A percentile compares a stretch with the other conserved stretches of the same genome.
phyloP scores from a whole-genome alignment of 1,140 invertebrate genomes.

The Episyrphus balteatus region DNA sequence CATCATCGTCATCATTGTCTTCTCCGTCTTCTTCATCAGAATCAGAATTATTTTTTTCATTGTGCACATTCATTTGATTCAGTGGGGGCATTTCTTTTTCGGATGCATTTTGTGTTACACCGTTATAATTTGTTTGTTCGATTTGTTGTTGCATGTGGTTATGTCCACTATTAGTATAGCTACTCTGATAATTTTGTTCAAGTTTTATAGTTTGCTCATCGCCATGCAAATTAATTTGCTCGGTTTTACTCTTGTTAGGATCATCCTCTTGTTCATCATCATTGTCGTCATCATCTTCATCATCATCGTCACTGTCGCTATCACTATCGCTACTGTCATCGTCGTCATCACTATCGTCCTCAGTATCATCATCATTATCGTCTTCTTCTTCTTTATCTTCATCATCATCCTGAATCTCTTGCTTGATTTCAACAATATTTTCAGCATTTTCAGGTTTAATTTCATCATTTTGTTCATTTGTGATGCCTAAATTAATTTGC shows the following conservation, averaged over 20 bases:
- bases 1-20: neutral
- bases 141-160: no score
- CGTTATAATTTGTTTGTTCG: no score
- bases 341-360: neutral
- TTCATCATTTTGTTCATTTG: neutral
- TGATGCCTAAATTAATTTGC: neutral
- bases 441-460: neutral
- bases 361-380: neutral
- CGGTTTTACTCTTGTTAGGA: neutral
- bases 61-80: no score
- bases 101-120: no score
- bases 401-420: conserved; percentile 11
- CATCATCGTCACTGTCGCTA: neutral
- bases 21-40: neutral
- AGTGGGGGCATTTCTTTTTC: no score
- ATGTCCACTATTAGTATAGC: no score
- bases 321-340: neutral
- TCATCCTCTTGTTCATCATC: neutral
- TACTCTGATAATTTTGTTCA: no score
- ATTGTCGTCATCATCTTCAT: neutral
- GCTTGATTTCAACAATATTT: conserved; percentile 15
- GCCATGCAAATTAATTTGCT: no score
- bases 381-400: neutral
- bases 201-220: no score
- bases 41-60: no score